Base-by-base conservation (phyloP, 2,113 vertebrate species). In the Osmerus eperlanus region DNA sequence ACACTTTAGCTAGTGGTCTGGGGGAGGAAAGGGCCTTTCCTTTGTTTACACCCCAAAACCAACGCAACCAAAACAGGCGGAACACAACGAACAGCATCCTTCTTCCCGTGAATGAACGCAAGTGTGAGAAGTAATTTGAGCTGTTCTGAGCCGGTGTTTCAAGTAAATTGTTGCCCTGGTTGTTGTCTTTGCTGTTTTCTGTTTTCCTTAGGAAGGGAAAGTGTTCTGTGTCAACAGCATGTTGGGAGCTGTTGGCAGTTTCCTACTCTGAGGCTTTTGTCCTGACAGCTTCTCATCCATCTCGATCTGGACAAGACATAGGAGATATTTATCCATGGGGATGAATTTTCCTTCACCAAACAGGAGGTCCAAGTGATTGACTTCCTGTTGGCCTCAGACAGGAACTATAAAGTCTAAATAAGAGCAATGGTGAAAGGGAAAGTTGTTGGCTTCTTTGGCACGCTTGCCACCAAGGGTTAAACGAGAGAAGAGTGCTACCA, bases 161-260 rank as follows among this genome's bases (percentile, higher is more conserved):
- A 61, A 8, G 60, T 16, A 1, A 73, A 41, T 47, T 47, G 41
- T 47, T 47, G 9, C 41, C 41, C 41, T 21, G 25, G 61, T 80
- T 84, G 81, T 84, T 84, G 80, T 77, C 69, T 82, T 89, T 78
- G 76, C 72, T 74, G 65, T 16, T 72, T 41, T 65, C 47, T 87
- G 82, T 87, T 88, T 83, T 65, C 72, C 41, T 84, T 61, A 62
- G 85, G 85, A 88, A 90, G 80, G 75, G 79, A 83, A 84, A 85
- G 81, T 68, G 58, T 53, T 65, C 55, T 51, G 62, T 68, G 72
- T 84, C 74, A 70, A 53, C 58, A 66, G 67, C 12, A 3, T 19
- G 55, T 51, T 7, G 32, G 0, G 53, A 23, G 68, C 59, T 64
- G 65, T 25, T 63, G 82, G 60, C 19, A 6, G 65, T 73, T 78